A percentile compares a stretch with the other conserved stretches of the same genome.
Evolutionary conservation across 2,888 invertebrate species (phyloP).

Genomic region (Octonoba sinensis): DNA sequence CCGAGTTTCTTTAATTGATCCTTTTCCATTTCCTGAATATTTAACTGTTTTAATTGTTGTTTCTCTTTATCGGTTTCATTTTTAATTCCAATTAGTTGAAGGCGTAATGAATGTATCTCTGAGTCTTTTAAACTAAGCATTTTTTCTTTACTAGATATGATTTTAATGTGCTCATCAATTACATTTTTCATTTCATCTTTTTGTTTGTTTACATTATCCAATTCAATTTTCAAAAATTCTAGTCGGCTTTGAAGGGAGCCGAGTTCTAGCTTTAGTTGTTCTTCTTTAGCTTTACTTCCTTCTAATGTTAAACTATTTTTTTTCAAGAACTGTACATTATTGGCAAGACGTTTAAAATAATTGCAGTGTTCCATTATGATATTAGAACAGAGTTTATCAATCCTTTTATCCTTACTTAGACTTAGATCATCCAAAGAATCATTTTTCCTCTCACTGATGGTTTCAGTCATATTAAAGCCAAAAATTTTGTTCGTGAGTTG

Average conservation of each 20-base stretch:
- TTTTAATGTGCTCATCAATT: too few relatives aligned
- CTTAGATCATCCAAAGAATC: background rate
- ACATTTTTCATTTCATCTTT: too few relatives aligned
- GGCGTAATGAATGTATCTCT: too few relatives aligned
- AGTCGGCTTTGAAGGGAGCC: too few relatives aligned
- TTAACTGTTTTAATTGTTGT: background rate
- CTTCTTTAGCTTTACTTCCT: slow-evolving; percentile 4
- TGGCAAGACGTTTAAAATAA: slow-evolving; percentile 11
- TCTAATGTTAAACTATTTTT: background rate
- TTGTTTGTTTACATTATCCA: too few relatives aligned
- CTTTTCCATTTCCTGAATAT: slow-evolving; percentile 10
- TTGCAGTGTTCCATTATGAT: slow-evolving; percentile 2
- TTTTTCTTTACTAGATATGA: too few relatives aligned
- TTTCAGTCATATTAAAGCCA: background rate
- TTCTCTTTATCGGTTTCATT: background rate
- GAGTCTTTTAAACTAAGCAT: too few relatives aligned
- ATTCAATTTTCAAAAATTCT: too few relatives aligned
- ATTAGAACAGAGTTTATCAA: slow-evolving; percentile 4
- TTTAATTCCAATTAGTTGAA: background rate
- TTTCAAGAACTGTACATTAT: background rate
- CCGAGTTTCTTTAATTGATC: background rate
- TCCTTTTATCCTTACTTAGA: background rate
- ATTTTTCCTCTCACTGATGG: background rate
- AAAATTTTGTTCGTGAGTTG: slow-evolving; percentile 7
- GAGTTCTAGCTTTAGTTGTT: background rate